Evolutionary conservation across 2,797 vertebrate species (phyloP).

Genomic region (Morelia viridis): DNA sequence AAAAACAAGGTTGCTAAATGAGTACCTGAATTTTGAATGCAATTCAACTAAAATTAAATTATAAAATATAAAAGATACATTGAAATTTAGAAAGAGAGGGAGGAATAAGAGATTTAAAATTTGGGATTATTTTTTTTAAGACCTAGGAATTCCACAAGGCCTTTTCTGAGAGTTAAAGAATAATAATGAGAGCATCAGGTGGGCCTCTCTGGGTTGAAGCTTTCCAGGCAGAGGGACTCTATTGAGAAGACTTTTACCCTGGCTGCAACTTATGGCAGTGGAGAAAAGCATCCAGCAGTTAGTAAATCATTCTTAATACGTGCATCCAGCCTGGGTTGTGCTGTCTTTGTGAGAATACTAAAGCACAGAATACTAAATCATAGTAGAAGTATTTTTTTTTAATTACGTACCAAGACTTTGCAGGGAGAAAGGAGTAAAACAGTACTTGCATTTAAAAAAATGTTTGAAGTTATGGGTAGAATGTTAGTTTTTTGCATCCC

Average conservation of each 20-base stretch:
- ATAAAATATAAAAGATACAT: background rate
- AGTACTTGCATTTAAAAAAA: background rate
- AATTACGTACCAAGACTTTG: background rate
- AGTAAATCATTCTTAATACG: background rate
- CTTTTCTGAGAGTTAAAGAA: background rate
- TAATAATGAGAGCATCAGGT: background rate
- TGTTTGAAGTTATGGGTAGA: background rate
- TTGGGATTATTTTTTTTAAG: background rate
- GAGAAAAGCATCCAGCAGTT: background rate
- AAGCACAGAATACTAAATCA: background rate
- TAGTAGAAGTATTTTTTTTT: background rate
- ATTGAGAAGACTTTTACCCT: background rate
- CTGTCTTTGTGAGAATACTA: background rate
- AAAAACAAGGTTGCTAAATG: background rate
- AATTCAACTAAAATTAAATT: background rate
- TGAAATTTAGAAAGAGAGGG: background rate
- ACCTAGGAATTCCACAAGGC: background rate
- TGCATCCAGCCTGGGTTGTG: background rate
- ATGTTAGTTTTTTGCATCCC: background rate
- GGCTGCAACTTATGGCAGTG: background rate
- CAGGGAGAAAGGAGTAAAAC: background rate
- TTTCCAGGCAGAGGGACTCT: background rate
- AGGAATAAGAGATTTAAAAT: background rate
- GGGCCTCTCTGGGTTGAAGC: background rate
- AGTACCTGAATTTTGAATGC: background rate